These are phyloP conservation scores for Oryzias curvinotus DNA, from an alignment of 2,113 vertebrate species.

Conservation along the genomic window DNA sequence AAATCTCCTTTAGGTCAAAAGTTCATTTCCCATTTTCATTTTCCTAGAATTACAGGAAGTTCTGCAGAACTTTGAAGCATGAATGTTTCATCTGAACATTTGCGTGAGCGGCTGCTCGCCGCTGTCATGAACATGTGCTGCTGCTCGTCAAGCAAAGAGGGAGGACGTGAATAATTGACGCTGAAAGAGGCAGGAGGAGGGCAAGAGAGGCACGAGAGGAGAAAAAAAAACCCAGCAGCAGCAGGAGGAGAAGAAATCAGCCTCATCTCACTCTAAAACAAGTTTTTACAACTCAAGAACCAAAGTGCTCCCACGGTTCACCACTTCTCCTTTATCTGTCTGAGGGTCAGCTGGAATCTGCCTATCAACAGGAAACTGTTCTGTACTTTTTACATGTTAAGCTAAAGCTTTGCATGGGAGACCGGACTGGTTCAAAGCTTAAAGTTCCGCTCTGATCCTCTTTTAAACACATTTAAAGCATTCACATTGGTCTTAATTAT, in stretches of 20 bases:
- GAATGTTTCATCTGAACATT: conserved; percentile 8
- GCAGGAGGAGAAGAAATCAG: neutral
- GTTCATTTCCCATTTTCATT: neutral
- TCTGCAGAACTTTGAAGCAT: neutral
- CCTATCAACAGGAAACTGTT: too few species aligned
- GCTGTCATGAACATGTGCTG: conserved; percentile 2
- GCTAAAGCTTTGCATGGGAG: too few species aligned
- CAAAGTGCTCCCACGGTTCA: neutral
- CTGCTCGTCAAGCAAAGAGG: conserved; percentile 25
- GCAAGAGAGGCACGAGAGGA: neutral
- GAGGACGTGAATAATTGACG: conserved; percentile 55
- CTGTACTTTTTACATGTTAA: too few species aligned
- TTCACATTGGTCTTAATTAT: too few species aligned
- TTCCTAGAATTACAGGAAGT: neutral
- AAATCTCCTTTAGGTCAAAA: neutral
- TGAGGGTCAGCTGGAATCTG: too few species aligned
- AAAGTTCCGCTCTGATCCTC: too few species aligned
- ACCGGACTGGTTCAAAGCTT: too few species aligned
- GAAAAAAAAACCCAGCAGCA: neutral
- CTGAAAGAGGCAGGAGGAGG: conserved; percentile 3
- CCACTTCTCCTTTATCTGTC: too few species aligned
- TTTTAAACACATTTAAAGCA: too few species aligned
- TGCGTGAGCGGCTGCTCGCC: neutral
- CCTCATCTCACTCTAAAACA: neutral
- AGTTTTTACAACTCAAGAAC: neutral